Conservation (phyloP, 2,797 vertebrate species). For the Gallinago stenura region DNA sequence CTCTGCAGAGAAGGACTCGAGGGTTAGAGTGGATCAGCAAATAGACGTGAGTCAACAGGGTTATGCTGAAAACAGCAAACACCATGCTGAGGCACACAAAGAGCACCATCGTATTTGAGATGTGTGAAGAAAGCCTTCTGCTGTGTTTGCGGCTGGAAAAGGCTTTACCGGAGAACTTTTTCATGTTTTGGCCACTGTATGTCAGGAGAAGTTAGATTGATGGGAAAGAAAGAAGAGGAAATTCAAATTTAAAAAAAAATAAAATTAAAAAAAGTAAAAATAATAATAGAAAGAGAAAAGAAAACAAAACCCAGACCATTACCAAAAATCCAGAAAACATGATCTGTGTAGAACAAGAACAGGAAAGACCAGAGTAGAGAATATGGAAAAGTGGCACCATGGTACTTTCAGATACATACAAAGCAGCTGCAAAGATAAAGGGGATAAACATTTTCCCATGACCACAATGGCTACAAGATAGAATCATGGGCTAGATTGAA, state of each 20-base stretch:
- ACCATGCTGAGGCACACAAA: slow-evolving; percentile 47
- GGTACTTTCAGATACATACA: not conserved
- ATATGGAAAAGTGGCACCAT: not conserved
- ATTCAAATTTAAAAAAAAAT: not conserved
- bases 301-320: not conserved
- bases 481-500: not conserved
- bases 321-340: not conserved
- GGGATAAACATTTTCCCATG: not conserved
- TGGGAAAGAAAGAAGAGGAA: not conserved
- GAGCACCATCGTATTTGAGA: slow-evolving; percentile 46
- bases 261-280: fast-evolving
- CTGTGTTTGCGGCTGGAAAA: slow-evolving; percentile 34
- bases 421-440: not conserved
- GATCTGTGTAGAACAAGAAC: not conserved
- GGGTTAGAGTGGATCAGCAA: slow-evolving; percentile 5
- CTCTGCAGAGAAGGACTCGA: not conserved
- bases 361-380: not conserved
- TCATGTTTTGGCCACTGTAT: not conserved
- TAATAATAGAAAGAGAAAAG: fast-evolving
- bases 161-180: slow-evolving; percentile 19
- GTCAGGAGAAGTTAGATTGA: not conserved
- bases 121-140: slow-evolving; percentile 72
- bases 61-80: slow-evolving; percentile 51
- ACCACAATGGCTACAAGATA: not conserved
- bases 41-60: slow-evolving; percentile 53